Evolutionary conservation across 2,113 vertebrate species (phyloP).

Genomic region (Bombycilla garrulus): DNA sequence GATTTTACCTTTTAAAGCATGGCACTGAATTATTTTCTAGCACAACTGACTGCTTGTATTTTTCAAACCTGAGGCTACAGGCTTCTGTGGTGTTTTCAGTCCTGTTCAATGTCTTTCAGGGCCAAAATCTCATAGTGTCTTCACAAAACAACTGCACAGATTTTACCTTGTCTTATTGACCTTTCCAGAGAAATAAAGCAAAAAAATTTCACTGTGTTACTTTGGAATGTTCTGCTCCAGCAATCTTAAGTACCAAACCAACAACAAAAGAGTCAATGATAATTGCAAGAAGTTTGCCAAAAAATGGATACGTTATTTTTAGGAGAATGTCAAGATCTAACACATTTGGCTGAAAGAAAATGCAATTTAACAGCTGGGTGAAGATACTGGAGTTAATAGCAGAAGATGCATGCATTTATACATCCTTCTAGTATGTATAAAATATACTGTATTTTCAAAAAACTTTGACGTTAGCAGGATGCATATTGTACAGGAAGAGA

Average conservation of each 20-base stretch:
- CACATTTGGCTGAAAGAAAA: neutral
- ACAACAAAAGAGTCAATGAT: neutral
- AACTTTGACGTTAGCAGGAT: neutral
- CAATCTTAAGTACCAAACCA: neutral
- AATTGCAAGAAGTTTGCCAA: neutral
- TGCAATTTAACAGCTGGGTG: neutral
- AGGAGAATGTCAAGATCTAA: neutral
- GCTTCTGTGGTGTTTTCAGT: constrained; percentile 17
- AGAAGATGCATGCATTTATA: neutral
- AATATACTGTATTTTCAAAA: neutral
- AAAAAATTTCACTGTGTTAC: neutral
- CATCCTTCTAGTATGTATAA: neutral
- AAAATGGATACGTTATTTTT: neutral
- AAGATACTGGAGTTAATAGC: neutral
- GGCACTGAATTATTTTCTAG: constrained; percentile 71
- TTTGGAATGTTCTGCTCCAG: neutral
- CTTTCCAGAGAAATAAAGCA: neutral
- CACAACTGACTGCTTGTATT: constrained; percentile 43
- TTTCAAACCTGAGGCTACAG: constrained; percentile 19
- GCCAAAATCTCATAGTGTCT: neutral
- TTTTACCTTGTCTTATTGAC: neutral
- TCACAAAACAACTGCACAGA: neutral
- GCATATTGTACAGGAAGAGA: neutral
- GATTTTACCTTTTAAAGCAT: constrained; percentile 76
- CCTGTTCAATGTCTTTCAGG: neutral